Evolutionary conservation across 2,888 invertebrate genomes (phyloP), one percentile per base, ranked within the genome.

Genomic region (Drosophila rellima): DNA sequence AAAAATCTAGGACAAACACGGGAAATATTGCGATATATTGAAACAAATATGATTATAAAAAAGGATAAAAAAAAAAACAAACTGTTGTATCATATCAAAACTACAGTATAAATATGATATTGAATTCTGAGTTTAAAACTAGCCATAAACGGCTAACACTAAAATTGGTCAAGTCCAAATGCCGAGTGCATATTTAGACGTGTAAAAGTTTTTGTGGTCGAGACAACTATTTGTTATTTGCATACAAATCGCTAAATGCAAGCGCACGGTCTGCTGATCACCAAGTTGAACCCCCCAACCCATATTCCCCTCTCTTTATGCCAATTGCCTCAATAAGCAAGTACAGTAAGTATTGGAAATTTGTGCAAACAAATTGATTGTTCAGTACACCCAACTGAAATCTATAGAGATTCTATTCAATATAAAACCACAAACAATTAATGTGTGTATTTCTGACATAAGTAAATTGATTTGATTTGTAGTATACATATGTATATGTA

Each of bases 211-310:
- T 13, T 44, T 17, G 26, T 26, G 29, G 47, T 73, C 23, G 44
- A 50, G 67, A 73, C 66, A 54, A 26, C 26, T 39, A 42, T 48
- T 23, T 18, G 31, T 42, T 65, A 77, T 75, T 78, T 78, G 74
- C 69, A 74, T 78, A 74, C 69, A 76, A 69, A 74, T 47, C 60
- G 60, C 60, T 71, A 60, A 71, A 64, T 67, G 67, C 35, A 44
- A 40, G 44, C 42, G 56, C 56, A 57, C 67, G 61, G 66, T 64
- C 64, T 60, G 48, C 35, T 42, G 56, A 71, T 63, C 44, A 39
- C 26, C 18, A 37, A 20, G 10, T 37, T 56, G 33, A n/a, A 31
- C 13, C 44, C 57, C 23, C 26, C 3, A 8, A 2, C 55, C 15
- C 31, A 29, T 1, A 8, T 35, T 20, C 13, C 11, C n/a, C 33